phyloP scores from a whole-genome alignment of 2,113 vertebrate species.

The Halichoerus grypus region DNA sequence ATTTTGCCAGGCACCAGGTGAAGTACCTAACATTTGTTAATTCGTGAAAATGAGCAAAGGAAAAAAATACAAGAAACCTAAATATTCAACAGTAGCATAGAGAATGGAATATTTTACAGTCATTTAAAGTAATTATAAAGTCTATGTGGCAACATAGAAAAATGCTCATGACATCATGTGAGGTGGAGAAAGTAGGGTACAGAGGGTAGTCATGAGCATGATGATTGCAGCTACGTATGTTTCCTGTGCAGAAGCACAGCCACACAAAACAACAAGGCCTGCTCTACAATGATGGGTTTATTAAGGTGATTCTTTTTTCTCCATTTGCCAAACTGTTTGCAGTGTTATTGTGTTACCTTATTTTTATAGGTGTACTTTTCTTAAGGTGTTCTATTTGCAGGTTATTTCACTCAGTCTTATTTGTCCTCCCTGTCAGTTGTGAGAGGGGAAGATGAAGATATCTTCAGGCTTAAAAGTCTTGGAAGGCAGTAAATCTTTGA shows the following conservation, averaged over 20 bases:
- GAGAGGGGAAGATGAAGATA: neutral
- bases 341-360: neutral
- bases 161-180: neutral
- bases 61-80: neutral
- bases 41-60: conserved; percentile 28
- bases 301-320: neutral
- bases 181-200: conserved; percentile 41
- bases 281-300: neutral
- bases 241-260: neutral
- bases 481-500: neutral
- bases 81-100: conserved; percentile 14
- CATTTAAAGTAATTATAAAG: conserved; percentile 66
- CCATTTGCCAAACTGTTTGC: neutral
- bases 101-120: neutral
- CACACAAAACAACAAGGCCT: neutral
- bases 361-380: neutral
- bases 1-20: neutral
- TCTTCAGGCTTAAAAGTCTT: neutral
- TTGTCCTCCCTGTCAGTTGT: neutral
- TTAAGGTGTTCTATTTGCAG: neutral
- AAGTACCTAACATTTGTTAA: neutral
- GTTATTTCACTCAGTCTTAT: neutral
- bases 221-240: rapidly evolving
- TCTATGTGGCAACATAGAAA: conserved; percentile 1
- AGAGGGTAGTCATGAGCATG: rapidly evolving